Evolutionary conservation across 2,888 invertebrate genomes (phyloP).

Genomic region (Leucophenga montana): DNA sequence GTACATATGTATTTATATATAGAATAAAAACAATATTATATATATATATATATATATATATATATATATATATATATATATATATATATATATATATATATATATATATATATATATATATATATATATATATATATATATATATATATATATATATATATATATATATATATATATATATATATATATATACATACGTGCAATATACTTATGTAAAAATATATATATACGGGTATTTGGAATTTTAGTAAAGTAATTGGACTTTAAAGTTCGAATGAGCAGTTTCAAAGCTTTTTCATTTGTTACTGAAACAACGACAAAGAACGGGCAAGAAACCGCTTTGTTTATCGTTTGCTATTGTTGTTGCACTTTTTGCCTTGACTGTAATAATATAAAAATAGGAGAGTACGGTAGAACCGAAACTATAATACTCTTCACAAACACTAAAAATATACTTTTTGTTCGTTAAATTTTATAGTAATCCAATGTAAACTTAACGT

Average conservation of each 20-base stretch:
- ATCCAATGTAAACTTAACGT: too few relatives aligned
- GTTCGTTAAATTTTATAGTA: too few relatives aligned
- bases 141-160: neutral
- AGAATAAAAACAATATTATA: slow-evolving; percentile 38
- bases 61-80: neutral
- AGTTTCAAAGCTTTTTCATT: neutral
- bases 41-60: neutral
- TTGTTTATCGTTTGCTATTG: slow-evolving; percentile 16
- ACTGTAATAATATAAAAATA: neutral
- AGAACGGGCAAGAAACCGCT: neutral
- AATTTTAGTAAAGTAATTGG: neutral
- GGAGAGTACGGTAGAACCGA: neutral
- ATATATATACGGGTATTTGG: neutral
- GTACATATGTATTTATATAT: slow-evolving; percentile 34
- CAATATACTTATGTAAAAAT: neutral
- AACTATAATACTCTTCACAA: too few relatives aligned
- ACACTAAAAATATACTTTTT: too few relatives aligned
- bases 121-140: slow-evolving; percentile 21
- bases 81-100: neutral
- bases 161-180: slow-evolving; percentile 34
- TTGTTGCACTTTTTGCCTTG: slow-evolving; percentile 14
- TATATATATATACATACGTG: slow-evolving; percentile 16
- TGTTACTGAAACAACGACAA: neutral
- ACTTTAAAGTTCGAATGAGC: slow-evolving; percentile 1
- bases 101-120: slow-evolving; percentile 31